Base-by-base conservation (phyloP, 1,140 invertebrate genomes). In the Vanessa atalanta region DNA sequence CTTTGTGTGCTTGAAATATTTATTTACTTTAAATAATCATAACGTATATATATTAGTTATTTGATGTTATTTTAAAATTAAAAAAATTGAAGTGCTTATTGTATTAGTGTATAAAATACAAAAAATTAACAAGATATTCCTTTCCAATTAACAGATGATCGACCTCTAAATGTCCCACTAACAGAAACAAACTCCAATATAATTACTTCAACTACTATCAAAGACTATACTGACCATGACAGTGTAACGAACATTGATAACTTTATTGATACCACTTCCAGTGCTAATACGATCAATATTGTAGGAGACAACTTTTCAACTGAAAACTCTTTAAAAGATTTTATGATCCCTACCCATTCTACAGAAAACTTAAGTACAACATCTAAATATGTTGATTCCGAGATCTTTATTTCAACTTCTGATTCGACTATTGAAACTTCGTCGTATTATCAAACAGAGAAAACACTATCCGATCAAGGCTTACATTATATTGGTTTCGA, bases 121-220 rank as follows among this genome's bases (percentile, higher is more conserved):
- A 64, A 75, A 51, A 76, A 72, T 78, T 74, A 73, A 79, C 71
- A 71, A 69, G 31, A 69, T 74, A 65, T 89, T 89, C 70, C 81
- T 83, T 89, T 92, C 88, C 83, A 79, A 92, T 93, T 92, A 93
- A 92, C 91, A 93, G 91, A 93, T 93, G 88, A 86, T 82, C 83
- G 81, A 81, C 83, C 88, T 87, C 87, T 88, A 89, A 85, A 85
- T 89, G 73, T 88, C 85, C 82, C 88, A 93, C 87, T 93, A 92
- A 92, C 89, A 69, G 90, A 92, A 85, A 88, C 76, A 82, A 77
- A 86, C 84, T 83, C 82, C 81, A 81, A 85, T 76, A 74, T 70
- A 15, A 53, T 65, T 67, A 82, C 83, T 61, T 85, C 86, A 71
- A 83, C 75, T n/a, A 79, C 78, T 47, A 65, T 75, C 53, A 79